Percentiles rank a stretch among this genome's conserved stretches.
Conservation (phyloP, 2,113 vertebrate genomes). For the Heterocephalus glaber region DNA sequence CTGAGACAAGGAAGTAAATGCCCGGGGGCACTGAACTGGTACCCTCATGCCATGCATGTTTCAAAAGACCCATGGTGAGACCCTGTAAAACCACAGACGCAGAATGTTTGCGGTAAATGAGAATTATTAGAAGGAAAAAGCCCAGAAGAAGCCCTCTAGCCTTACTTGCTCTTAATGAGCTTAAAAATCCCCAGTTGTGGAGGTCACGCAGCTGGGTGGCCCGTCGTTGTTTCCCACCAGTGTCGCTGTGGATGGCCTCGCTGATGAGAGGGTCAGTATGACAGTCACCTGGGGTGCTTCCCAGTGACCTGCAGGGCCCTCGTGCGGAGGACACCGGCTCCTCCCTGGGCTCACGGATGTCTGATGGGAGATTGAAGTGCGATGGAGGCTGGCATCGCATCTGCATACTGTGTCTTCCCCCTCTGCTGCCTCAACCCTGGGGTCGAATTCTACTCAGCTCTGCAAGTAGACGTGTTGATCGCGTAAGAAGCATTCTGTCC, state of each 20-base stretch:
- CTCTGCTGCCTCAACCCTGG: too few species aligned
- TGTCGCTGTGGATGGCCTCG: not conserved
- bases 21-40: not conserved
- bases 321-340: not conserved
- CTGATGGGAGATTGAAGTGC: not conserved
- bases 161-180: not conserved
- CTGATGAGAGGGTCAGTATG: not conserved
- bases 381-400: too few species aligned
- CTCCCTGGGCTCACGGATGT: not conserved
- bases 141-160: not conserved
- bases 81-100: not conserved
- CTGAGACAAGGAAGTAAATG: not conserved
- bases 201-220: not conserved
- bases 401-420: too few species aligned
- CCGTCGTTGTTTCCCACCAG: fast-evolving
- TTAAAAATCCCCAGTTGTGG: not conserved
- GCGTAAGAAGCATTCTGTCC: not conserved
- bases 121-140: not conserved
- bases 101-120: not conserved
- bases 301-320: not conserved
- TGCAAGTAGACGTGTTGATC: too few species aligned
- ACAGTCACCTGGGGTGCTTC: not conserved
- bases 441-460: too few species aligned
- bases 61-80: not conserved
- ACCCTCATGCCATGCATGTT: not conserved